Evolutionary conservation across 2,797 vertebrate genomes (phyloP), one percentile per base, ranked within the genome.

Genomic region (Myotis pilosus): DNA sequence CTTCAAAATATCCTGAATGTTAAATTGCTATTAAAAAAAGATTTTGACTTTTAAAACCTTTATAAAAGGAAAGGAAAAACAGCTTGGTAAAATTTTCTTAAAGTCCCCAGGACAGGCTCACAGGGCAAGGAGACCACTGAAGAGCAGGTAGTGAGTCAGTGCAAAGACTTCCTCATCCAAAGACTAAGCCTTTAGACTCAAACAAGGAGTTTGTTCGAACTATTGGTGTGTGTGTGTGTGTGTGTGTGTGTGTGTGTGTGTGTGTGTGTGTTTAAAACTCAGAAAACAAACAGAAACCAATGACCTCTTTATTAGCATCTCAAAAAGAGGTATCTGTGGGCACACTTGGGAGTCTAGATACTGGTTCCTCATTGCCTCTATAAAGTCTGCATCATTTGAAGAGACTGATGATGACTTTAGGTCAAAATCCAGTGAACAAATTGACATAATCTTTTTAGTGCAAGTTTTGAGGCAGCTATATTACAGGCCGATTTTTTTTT

Each of bases 1-100:
- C 62, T 95, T 96, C 96, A 92, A 93, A 96, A 95, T 62, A 91
- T 92, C 76, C 68, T 64, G 68, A 79, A 96, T 88, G 80, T 84
- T 94, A 95, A 93, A 53, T 74, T 92, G 47, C 41, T 62, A 57
- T 68, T 3, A 33, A 51, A 69, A 62, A 82, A 80, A 33, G 6
- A 49, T 82, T 66, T 44, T 69, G 30, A 72, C 74, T 83, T 95
- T 87, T 15, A 71, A 76, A 85, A 83, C 13, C 10, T 2, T 64
- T 74, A 28, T 41, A 53, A 84, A 74, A 76, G 19, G 12, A 84
- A 51, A 72, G 30, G 11, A 78, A 91, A 94, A 74, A 79, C 5
- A 38, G 10, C 15, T 25, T 62, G n/a, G 13, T 30, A 49, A 71
- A 71, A 60, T 38, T 89, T 87, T 88, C 53, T 44, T 72, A 7